Percentiles rank a stretch among this genome's conserved stretches.
Evolutionary conservation across 2,888 invertebrate genomes (phyloP).

Genomic region (Matsumyia berberina): DNA sequence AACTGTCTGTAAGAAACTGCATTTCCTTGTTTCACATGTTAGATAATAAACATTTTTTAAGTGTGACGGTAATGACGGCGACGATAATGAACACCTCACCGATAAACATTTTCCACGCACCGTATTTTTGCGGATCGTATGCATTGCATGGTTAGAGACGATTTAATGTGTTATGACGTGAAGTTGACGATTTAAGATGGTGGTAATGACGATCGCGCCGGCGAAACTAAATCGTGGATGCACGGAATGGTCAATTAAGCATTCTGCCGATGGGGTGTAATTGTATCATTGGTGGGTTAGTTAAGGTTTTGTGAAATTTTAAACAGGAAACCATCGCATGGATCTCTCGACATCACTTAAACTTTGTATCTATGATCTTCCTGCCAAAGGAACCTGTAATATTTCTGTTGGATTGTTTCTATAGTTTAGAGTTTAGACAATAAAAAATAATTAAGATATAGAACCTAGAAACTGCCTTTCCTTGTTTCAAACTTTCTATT

Average conservation of each 20-base stretch:
- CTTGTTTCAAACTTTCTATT: too few relatives aligned
- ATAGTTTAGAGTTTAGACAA: too few relatives aligned
- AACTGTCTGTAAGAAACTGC: slow-evolving; percentile 6
- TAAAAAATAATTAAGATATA: too few relatives aligned
- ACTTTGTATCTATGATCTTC: too few relatives aligned
- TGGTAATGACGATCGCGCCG: background rate
- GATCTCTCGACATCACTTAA: background rate
- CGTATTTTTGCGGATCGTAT: background rate
- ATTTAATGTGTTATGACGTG: too few relatives aligned
- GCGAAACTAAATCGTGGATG: slow-evolving; percentile 3
- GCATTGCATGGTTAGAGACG: background rate
- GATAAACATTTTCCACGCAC: background rate
- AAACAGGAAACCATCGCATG: background rate
- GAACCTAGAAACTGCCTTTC: too few relatives aligned
- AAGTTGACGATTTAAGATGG: background rate
- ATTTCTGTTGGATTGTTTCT: too few relatives aligned
- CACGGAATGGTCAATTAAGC: background rate
- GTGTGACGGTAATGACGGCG: slow-evolving; percentile 24
- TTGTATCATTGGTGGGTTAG: slow-evolving; percentile 15
- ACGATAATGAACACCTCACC: background rate
- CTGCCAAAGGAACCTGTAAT: too few relatives aligned
- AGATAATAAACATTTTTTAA: slow-evolving; percentile 35
- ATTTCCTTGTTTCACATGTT: slow-evolving; percentile 58
- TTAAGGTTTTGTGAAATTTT: slow-evolving; percentile 8
- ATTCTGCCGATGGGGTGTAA: background rate